phyloP scores from a whole-genome alignment of 2,888 invertebrate genomes.

The Nectonema munidae region DNA sequence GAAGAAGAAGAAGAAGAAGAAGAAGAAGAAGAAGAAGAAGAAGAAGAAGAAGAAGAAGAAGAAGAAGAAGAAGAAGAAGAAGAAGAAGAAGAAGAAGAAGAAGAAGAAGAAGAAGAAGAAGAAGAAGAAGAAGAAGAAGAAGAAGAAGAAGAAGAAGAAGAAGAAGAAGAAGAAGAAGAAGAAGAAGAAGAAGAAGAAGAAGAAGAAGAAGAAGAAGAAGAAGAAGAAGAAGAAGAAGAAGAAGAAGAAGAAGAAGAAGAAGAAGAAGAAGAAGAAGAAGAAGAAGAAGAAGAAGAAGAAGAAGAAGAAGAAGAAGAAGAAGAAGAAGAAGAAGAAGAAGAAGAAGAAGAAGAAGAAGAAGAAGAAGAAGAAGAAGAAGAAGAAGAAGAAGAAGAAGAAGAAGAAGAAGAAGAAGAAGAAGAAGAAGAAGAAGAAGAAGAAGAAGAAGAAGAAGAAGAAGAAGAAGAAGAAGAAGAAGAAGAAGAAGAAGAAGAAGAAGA shows the following conservation, averaged over 20 bases:
- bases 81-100: slow-evolving; percentile 5
- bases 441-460: slow-evolving; percentile 5
- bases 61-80: slow-evolving; percentile 5
- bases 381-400: slow-evolving; percentile 5
- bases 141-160: slow-evolving; percentile 5
- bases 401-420: slow-evolving; percentile 5
- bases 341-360: slow-evolving; percentile 5
- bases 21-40: slow-evolving; percentile 5
- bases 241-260: slow-evolving; percentile 5
- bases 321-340: slow-evolving; percentile 5
- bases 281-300: slow-evolving; percentile 5
- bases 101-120: slow-evolving; percentile 5
- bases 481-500: slow-evolving; percentile 5
- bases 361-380: slow-evolving; percentile 5
- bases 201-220: slow-evolving; percentile 5
- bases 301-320: slow-evolving; percentile 5
- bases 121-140: slow-evolving; percentile 5
- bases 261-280: slow-evolving; percentile 5
- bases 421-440: slow-evolving; percentile 5
- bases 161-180: slow-evolving; percentile 5
- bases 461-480: slow-evolving; percentile 5
- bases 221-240: slow-evolving; percentile 5
- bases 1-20: slow-evolving; percentile 5
- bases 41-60: slow-evolving; percentile 5
- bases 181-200: slow-evolving; percentile 5